These are phyloP conservation scores for Drosophila ananassae DNA, from an alignment of 1,140 invertebrate species.

Conservation along the genomic window DNA sequence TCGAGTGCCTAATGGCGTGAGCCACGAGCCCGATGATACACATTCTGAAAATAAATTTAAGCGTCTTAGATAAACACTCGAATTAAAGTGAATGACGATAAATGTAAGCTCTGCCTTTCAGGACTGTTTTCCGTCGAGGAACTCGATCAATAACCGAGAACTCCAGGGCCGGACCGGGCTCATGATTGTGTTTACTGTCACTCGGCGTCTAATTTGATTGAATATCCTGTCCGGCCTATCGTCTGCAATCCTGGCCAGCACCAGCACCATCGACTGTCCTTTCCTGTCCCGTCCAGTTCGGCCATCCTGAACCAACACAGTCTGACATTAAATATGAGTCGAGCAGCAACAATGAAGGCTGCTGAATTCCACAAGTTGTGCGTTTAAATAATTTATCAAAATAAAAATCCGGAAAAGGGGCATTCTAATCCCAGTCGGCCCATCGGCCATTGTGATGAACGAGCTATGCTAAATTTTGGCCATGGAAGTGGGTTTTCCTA, in stretches of 20 bases:
- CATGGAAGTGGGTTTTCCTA: not conserved
- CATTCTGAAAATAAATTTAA: conserved; percentile 23
- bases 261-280: not conserved
- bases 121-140: conserved; percentile 21
- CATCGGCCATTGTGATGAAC: conserved; percentile 37
- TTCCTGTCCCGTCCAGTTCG: conserved; percentile 1
- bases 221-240: conserved; percentile 41
- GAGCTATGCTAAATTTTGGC: conserved; percentile 42
- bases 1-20: conserved; percentile 11
- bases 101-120: conserved; percentile 17
- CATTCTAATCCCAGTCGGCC: conserved; percentile 18
- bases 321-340: conserved; percentile 32
- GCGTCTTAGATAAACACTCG: conserved; percentile 23
- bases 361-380: conserved; percentile 61
- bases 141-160: conserved; percentile 56
- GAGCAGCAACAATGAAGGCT: conserved; percentile 7
- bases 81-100: conserved; percentile 24
- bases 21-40: not conserved
- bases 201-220: conserved; percentile 63
- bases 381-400: conserved; percentile 80
- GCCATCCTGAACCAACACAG: conserved; percentile 19
- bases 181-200: conserved; percentile 68
- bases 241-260: not conserved
- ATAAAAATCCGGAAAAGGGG: conserved; percentile 63
- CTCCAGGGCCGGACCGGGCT: conserved; percentile 3